Evolutionary conservation across 2,797 vertebrate genomes (phyloP).

Genomic region (Xenentodon cancila): DNA sequence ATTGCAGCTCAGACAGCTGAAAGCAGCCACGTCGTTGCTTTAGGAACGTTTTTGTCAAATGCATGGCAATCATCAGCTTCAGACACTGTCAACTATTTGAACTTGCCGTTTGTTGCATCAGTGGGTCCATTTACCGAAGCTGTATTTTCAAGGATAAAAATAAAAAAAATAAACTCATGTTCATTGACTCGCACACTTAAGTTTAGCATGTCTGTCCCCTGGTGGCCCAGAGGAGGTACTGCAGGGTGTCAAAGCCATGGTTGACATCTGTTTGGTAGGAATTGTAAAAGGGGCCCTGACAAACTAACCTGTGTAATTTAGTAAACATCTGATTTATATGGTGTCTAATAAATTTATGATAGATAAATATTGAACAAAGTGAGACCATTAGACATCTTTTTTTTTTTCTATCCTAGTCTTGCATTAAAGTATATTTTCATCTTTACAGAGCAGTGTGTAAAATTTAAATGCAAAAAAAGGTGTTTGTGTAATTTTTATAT

Average conservation of each 20-base stretch:
- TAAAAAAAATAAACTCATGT: neutral
- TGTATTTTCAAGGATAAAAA: neutral
- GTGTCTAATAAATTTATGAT: neutral
- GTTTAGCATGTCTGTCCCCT: slow-evolving; percentile 4
- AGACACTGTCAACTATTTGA: neutral
- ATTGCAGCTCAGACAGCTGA: slow-evolving; percentile 2
- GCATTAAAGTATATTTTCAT: slow-evolving; percentile 8
- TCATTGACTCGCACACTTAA: neutral
- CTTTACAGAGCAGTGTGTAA: neutral
- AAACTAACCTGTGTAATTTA: neutral
- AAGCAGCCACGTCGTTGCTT: slow-evolving; percentile 11
- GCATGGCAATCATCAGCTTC: slow-evolving; percentile 20
- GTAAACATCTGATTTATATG: neutral
- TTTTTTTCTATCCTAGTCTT: slow-evolving; percentile 10
- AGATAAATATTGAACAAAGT: slow-evolving; percentile 8
- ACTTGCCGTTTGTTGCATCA: neutral
- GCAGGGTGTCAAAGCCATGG: neutral
- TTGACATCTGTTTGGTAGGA: neutral
- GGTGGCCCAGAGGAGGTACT: neutral
- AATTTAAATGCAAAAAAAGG: slow-evolving; percentile 1
- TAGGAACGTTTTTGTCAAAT: neutral
- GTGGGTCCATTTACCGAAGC: slow-evolving; percentile 1
- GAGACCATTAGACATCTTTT: neutral
- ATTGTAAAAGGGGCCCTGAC: neutral
- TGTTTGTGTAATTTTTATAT: neutral